A percentile compares a stretch with the other conserved stretches of the same genome.
phyloP scores from a whole-genome alignment of 1,140 invertebrate species.

The Papilio polytes region DNA sequence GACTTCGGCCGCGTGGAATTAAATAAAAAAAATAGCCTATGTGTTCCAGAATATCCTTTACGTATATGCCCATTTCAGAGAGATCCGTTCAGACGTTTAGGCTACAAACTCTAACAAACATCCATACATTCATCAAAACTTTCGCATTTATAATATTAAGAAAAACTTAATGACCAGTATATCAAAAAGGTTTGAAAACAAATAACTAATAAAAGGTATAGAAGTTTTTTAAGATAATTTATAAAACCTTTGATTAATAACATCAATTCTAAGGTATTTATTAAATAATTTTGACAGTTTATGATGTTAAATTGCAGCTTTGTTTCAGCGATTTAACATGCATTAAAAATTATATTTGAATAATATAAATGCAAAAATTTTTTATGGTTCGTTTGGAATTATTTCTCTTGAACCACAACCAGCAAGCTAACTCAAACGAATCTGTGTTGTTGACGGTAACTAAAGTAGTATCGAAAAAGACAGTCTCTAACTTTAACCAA shows the following conservation, averaged over 20 bases:
- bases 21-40: no score
- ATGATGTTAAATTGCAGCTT: neutral
- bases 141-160: no score
- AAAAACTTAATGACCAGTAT: neutral
- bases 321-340: slow-evolving; percentile 16
- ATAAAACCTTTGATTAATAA: neutral
- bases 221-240: neutral
- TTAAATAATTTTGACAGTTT: slow-evolving; percentile 20
- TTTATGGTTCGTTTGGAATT: neutral
- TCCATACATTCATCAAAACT: no score
- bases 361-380: neutral
- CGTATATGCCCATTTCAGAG: no score
- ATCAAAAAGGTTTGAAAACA: slow-evolving; percentile 4
- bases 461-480: neutral
- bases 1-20: no score
- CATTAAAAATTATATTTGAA: slow-evolving; percentile 2
- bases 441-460: neutral
- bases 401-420: neutral
- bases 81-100: no score
- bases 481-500: neutral
- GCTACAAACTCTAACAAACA: no score
- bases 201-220: neutral
- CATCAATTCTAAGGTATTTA: neutral
- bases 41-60: no score
- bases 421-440: neutral